These are phyloP conservation scores for Cinclus cinclus DNA, from an alignment of 2,113 vertebrate species.

Conservation along the genomic window DNA sequence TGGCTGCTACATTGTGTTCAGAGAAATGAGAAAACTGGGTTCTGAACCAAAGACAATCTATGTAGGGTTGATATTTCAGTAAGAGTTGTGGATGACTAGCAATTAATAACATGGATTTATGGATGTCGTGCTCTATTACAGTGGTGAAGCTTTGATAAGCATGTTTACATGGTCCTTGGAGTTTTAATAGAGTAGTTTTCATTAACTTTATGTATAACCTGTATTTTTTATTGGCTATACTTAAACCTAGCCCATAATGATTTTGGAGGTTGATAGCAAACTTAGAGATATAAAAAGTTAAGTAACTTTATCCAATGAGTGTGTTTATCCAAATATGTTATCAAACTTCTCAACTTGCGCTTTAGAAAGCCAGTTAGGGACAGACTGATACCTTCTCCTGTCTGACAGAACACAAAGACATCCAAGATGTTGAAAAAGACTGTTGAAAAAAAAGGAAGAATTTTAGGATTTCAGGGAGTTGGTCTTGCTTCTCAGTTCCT, in stretches of 20 bases:
- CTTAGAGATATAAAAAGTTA: slow-evolving; percentile 51
- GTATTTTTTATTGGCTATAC: slow-evolving; percentile 43
- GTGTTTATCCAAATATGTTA: slow-evolving; percentile 71
- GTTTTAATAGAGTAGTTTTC: slow-evolving; percentile 43
- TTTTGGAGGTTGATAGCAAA: slow-evolving; percentile 63
- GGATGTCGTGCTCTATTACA: neutral
- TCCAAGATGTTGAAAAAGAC: slow-evolving; percentile 44
- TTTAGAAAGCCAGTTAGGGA: slow-evolving; percentile 68
- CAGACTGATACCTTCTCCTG: slow-evolving; percentile 59
- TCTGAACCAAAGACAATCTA: neutral
- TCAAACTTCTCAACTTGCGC: slow-evolving; percentile 67
- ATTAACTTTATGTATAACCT: slow-evolving; percentile 63
- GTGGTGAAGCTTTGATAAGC: slow-evolving; percentile 1
- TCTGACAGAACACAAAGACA: slow-evolving; percentile 59
- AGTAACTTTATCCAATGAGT: slow-evolving; percentile 66
- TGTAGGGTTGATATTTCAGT: slow-evolving; percentile 24
- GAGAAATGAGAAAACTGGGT: slow-evolving; percentile 13
- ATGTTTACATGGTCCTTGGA: slow-evolving; percentile 42
- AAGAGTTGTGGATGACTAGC: neutral
- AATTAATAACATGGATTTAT: slow-evolving; percentile 24
- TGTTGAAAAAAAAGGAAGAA: slow-evolving; percentile 17
- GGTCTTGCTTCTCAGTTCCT: slow-evolving; percentile 32
- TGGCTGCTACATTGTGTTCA: neutral
- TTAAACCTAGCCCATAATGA: slow-evolving; percentile 53
- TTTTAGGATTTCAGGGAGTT: slow-evolving; percentile 32